Evolutionary conservation across 2,888 invertebrate genomes (phyloP).

Genomic region (Asteroscopus sphinx): DNA sequence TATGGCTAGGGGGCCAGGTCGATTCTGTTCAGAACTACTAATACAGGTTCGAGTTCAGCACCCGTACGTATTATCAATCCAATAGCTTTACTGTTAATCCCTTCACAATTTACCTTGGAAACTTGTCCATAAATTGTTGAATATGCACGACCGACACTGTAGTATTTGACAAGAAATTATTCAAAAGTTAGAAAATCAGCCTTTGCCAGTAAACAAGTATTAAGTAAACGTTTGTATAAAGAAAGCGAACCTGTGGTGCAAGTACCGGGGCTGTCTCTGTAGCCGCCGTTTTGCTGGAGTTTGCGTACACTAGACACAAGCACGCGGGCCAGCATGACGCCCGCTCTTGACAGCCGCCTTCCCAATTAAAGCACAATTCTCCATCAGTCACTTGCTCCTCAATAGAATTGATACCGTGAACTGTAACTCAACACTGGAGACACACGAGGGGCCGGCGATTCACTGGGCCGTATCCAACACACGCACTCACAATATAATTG

Average conservation of each 20-base stretch:
- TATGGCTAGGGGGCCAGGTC: too few relatives aligned
- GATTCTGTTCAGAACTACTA: conserved; percentile 22
- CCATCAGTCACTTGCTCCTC: conserved; percentile 82
- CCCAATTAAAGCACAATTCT: conserved; percentile 76
- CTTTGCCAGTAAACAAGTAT: conserved; percentile 47
- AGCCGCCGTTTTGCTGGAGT: conserved; percentile 85
- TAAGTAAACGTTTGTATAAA: conserved; percentile 47
- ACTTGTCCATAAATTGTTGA: conserved; percentile 67
- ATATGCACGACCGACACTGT: conserved; percentile 51
- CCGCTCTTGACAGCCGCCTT: conserved; percentile 70
- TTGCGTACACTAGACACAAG: conserved; percentile 76
- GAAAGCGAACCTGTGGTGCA: conserved; percentile 81
- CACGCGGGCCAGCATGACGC: conserved; percentile 82
- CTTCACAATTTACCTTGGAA: conserved; percentile 81
- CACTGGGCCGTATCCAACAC: conserved; percentile 83
- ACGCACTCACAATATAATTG: conserved; percentile 79
- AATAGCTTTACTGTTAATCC: conserved; percentile 65
- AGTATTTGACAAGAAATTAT: conserved; percentile 53
- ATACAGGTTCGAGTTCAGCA: conserved; percentile 44
- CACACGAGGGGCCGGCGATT: conserved; percentile 71
- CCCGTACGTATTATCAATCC: conserved; percentile 60
- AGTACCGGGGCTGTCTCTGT: conserved; percentile 77
- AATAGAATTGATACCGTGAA: conserved; percentile 67
- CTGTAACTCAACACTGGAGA: conserved; percentile 76
- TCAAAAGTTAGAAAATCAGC: conserved; percentile 55